A percentile compares a stretch with the other conserved stretches of the same genome.
phyloP scores from a whole-genome alignment of 2,797 vertebrate genomes.

The Triplophysa bombifrons region DNA sequence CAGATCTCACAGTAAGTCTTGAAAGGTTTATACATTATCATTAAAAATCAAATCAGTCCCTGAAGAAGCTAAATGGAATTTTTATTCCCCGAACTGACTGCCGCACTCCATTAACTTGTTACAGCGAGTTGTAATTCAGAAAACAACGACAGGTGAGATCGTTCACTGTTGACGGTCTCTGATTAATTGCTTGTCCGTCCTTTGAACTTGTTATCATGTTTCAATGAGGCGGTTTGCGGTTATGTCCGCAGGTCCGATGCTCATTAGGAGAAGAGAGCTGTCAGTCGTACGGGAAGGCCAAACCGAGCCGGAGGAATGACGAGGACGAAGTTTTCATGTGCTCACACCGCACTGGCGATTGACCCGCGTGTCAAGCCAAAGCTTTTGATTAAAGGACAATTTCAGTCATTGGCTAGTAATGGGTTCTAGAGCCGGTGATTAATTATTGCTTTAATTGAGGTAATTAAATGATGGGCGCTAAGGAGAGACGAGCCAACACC shows the following conservation, averaged over 20 bases:
- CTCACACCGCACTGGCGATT: background rate
- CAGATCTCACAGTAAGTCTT: background rate
- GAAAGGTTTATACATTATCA: background rate
- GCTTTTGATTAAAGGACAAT: constrained; percentile 49
- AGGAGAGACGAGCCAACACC: constrained; percentile 38
- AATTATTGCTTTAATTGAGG: constrained; percentile 45
- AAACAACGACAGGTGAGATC: constrained; percentile 68
- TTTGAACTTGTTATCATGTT: constrained; percentile 59
- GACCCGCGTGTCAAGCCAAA: constrained; percentile 42
- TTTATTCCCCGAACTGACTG: background rate
- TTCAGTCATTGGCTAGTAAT: constrained; percentile 42
- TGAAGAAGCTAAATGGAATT: background rate
- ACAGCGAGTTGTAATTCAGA: constrained; percentile 18
- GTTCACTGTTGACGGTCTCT: constrained; percentile 57
- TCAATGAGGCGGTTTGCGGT: constrained; percentile 70
- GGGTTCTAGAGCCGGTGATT: constrained; percentile 51
- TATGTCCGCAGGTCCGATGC: constrained; percentile 60
- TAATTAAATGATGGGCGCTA: constrained; percentile 48
- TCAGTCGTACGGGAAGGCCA: constrained; percentile 58
- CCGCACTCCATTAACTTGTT: background rate
- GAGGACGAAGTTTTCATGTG: constrained; percentile 32
- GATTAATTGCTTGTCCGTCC: constrained; percentile 60
- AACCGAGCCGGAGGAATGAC: constrained; percentile 50
- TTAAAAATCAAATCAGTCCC: background rate
- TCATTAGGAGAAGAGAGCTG: constrained; percentile 68